Evolutionary conservation across 2,113 vertebrate species (phyloP).

Genomic region (Chitala chitala): DNA sequence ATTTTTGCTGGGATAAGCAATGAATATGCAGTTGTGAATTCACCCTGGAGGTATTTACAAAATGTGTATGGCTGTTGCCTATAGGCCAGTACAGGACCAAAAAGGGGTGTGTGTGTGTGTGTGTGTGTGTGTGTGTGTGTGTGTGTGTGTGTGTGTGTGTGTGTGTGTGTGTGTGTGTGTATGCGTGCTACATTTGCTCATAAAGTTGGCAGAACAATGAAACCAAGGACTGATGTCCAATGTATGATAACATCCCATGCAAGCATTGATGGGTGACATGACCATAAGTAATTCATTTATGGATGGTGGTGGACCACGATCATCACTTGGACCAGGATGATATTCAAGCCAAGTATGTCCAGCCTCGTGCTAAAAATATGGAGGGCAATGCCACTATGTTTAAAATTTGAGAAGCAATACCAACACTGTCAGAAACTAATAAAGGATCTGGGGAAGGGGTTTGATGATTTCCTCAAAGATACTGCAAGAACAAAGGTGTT

Average conservation of each 20-base stretch:
- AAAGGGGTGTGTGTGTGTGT: no score
- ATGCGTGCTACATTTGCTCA: neutral
- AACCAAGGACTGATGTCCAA: neutral
- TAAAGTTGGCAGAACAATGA: neutral
- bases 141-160: no score
- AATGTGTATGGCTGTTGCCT: no score
- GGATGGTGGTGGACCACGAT: neutral
- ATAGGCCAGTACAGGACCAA: no score
- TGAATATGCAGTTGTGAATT: no score
- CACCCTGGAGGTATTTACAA: no score
- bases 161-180: no score
- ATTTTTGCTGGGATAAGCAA: no score
- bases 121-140: no score
- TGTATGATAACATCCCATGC: neutral
- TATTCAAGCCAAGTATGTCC: no score
- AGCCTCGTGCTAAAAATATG: no score
- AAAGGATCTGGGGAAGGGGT: neutral
- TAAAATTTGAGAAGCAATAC: neutral
- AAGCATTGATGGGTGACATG: neutral
- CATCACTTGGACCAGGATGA: no score
- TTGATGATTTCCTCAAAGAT: neutral
- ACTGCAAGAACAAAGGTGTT: neutral
- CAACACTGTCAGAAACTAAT: neutral
- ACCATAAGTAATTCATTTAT: neutral
- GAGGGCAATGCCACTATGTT: neutral